phyloP scores from a whole-genome alignment of 2,797 vertebrate species.

The Merluccius polli region DNA sequence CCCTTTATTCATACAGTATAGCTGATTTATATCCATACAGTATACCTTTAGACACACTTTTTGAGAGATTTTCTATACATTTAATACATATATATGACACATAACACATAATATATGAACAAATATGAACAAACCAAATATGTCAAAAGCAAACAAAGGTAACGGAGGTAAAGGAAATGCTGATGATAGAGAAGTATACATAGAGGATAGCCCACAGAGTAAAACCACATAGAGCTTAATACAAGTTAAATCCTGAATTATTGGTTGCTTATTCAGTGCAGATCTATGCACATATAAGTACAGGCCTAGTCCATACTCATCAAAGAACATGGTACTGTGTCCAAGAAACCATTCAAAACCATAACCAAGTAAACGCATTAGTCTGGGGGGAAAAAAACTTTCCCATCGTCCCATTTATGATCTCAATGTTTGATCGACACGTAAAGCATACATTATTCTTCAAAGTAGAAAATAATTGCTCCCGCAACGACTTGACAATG shows the following conservation, averaged over 20 bases:
- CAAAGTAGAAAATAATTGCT: slow-evolving; percentile 3
- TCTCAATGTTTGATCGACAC: background rate
- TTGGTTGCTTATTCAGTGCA: background rate
- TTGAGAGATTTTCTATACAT: background rate
- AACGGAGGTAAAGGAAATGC: background rate
- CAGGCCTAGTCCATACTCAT: background rate
- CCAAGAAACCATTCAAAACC: background rate
- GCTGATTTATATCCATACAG: slow-evolving; percentile 48
- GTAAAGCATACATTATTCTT: slow-evolving; percentile 14
- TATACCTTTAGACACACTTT: background rate
- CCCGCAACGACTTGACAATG: background rate
- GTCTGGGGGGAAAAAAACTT: slow-evolving; percentile 6
- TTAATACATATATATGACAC: background rate
- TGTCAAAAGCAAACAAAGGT: background rate
- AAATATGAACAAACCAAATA: slow-evolving; percentile 1
- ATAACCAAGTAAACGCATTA: slow-evolving; percentile 4
- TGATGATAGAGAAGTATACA: background rate
- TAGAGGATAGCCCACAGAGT: background rate
- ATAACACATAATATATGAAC: background rate
- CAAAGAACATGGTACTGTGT: background rate
- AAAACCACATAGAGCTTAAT: background rate
- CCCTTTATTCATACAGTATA: slow-evolving; percentile 62
- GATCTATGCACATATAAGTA: background rate
- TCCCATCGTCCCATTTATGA: background rate
- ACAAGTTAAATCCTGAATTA: background rate